A percentile compares a stretch with the other conserved stretches of the same genome.
These are phyloP conservation scores for Lypha dubia DNA, from an alignment of 2,888 invertebrate genomes.

Conservation along the genomic window DNA sequence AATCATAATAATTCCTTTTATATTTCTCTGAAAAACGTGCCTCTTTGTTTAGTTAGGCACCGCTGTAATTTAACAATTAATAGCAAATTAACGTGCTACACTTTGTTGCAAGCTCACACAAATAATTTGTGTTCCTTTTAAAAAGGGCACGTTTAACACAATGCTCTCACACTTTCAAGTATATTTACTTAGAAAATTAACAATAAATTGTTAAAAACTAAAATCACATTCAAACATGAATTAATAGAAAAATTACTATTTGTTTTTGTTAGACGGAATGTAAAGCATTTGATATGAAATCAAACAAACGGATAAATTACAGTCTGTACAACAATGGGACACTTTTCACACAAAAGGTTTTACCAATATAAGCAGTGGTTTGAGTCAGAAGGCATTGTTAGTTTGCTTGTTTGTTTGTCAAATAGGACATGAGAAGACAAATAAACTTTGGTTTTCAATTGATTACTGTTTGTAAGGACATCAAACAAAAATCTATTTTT, in stretches of 20 bases:
- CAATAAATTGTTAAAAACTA: slow-evolving; percentile 53
- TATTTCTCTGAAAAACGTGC: slow-evolving; percentile 33
- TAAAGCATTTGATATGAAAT: slow-evolving; percentile 32
- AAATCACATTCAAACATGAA: slow-evolving; percentile 59
- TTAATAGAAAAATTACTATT: slow-evolving; percentile 71
- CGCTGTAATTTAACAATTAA: slow-evolving; percentile 77
- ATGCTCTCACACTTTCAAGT: slow-evolving; percentile 61
- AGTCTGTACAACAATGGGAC: slow-evolving; percentile 20
- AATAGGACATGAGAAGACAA: slow-evolving; percentile 54
- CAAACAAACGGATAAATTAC: slow-evolving; percentile 69
- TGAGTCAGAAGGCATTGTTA: slow-evolving; percentile 19
- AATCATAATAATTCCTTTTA: slow-evolving; percentile 11
- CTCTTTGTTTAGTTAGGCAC: slow-evolving; percentile 58
- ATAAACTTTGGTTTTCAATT: slow-evolving; percentile 64
- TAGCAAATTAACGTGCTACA: slow-evolving; percentile 82
- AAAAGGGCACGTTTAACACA: slow-evolving; percentile 67
- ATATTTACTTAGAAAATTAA: slow-evolving; percentile 68
- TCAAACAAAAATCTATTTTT: slow-evolving; percentile 56
- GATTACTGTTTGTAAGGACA: slow-evolving; percentile 57
- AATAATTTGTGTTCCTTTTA: slow-evolving; percentile 21
- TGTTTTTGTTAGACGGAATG: slow-evolving; percentile 28
- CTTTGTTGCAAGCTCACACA: slow-evolving; percentile 65
- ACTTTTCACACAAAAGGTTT: slow-evolving; percentile 44
- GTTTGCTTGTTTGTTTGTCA: slow-evolving; percentile 47
- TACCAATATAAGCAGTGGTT: slow-evolving; percentile 20